Conservation (phyloP, 2,888 invertebrate species). For the Seira ritae region DNA sequence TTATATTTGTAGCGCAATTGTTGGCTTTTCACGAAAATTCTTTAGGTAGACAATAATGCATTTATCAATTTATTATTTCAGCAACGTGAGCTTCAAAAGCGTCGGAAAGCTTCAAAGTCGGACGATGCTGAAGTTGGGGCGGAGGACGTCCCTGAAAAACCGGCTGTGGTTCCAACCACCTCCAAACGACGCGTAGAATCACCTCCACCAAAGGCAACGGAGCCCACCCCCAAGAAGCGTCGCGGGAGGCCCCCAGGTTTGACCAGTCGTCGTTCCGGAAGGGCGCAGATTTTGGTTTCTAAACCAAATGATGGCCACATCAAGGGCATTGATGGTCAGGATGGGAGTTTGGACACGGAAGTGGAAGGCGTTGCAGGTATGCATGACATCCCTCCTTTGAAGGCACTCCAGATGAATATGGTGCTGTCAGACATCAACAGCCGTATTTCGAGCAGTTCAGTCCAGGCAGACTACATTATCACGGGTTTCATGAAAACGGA, state of each 20-base stretch:
- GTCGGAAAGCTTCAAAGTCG: conserved; percentile 52
- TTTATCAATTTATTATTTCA: conserved; percentile 75
- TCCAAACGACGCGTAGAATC: conserved; percentile 16
- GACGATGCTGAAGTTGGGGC: conserved; percentile 49
- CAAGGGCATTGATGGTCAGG: conserved; percentile 29
- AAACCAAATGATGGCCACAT: conserved; percentile 1
- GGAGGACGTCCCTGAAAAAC: conserved; percentile 47
- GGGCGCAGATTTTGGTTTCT: conserved; percentile 33
- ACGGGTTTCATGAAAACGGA: too few relatives aligned
- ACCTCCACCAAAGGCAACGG: conserved; percentile 21
- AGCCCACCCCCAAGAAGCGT: conserved; percentile 60
- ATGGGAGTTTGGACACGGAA: conserved; percentile 75
- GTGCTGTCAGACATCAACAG: conserved; percentile 88
- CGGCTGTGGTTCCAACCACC: neutral
- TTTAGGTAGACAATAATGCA: neutral
- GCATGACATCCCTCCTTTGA: conserved; percentile 80
- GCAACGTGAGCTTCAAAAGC: conserved; percentile 61
- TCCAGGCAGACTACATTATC: conserved; percentile 83
- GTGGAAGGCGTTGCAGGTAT: conserved; percentile 79
- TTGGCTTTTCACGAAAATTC: neutral
- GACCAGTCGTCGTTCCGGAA: conserved; percentile 26
- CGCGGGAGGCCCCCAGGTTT: conserved; percentile 68
- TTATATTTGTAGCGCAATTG: neutral
- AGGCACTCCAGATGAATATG: conserved; percentile 83
- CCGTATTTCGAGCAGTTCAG: conserved; percentile 84